Percentiles rank a stretch among this genome's conserved stretches.
phyloP scores from a whole-genome alignment of 2,113 vertebrate species.

The Casuarius casuarius region DNA sequence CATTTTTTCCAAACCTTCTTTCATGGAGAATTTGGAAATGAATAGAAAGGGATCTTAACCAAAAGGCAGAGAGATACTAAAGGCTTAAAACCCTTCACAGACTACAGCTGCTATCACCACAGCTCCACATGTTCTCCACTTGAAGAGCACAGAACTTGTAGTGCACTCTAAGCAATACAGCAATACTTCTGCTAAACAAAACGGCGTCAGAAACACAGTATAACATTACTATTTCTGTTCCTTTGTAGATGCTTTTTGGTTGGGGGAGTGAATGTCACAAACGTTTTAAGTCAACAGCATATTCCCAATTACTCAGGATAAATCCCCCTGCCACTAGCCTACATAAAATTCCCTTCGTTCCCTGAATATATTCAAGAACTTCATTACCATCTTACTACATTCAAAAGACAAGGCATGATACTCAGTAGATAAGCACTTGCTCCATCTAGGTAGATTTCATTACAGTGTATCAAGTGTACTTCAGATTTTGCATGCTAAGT shows the following conservation, averaged over 20 bases:
- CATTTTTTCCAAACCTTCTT: not conserved
- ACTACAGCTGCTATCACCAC: not conserved
- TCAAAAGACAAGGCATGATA: not conserved
- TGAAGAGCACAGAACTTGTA: not conserved
- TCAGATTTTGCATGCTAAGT: not conserved
- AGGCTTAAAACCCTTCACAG: not conserved
- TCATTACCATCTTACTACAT: not conserved
- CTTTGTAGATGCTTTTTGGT: not conserved
- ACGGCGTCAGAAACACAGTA: not conserved
- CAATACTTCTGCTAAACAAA: not conserved
- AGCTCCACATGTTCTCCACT: not conserved
- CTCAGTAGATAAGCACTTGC: not conserved
- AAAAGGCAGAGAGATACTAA: not conserved
- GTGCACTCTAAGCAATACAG: not conserved
- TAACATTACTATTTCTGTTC: not conserved
- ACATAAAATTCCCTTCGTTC: not conserved
- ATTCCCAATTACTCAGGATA: not conserved
- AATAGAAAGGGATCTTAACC: not conserved
- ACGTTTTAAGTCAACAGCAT: not conserved
- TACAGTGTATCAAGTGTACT: not conserved
- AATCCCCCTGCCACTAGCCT: accelerated
- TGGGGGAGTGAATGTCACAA: not conserved
- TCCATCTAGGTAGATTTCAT: not conserved
- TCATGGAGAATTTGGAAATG: not conserved
- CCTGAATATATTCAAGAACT: not conserved